These are phyloP conservation scores for human (Homo sapiens) DNA, from an alignment of 2,113 vertebrate genomes.

Conservation along the genomic window DNA sequence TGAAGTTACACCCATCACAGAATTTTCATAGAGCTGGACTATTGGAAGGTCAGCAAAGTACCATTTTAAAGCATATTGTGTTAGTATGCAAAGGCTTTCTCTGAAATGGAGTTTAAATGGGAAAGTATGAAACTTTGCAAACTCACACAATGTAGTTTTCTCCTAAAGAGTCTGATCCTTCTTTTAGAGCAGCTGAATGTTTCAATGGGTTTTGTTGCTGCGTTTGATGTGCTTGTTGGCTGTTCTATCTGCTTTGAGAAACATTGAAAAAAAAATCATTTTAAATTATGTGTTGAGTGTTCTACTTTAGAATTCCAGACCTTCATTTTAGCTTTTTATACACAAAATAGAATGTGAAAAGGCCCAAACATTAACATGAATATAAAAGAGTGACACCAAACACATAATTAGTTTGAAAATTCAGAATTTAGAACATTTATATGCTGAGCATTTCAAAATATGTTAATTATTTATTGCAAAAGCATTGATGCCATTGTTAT, in stretches of 20 bases:
- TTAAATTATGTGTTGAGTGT: conserved; percentile 71
- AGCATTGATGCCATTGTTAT: conserved; percentile 33
- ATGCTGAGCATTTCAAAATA: conserved; percentile 48
- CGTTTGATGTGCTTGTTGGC: conserved; percentile 63
- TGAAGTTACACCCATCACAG: conserved; percentile 77
- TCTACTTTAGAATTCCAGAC: conserved; percentile 53
- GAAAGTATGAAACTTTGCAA: conserved; percentile 77
- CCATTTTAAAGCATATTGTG: conserved; percentile 76
- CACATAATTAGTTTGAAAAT: conserved; percentile 59
- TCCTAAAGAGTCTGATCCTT: conserved; percentile 72
- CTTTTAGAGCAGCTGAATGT: conserved; percentile 75
- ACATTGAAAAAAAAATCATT: conserved; percentile 33
- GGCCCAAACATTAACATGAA: conserved; percentile 29
- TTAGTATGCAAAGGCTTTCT: conserved; percentile 75
- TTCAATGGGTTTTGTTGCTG: conserved; percentile 56
- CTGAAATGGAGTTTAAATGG: conserved; percentile 65
- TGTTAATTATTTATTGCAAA: conserved; percentile 61
- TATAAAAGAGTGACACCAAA: conserved; percentile 26
- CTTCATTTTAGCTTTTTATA: conserved; percentile 54
- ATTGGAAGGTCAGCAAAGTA: conserved; percentile 78
- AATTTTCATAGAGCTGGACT: conserved; percentile 80
- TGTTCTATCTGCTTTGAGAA: conserved; percentile 54
- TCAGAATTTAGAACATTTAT: conserved; percentile 46
- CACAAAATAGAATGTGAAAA: conserved; percentile 40
- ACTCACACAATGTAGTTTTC: conserved; percentile 77